phyloP scores from a whole-genome alignment of 2,797 vertebrate genomes.

The Harpagifer antarcticus region DNA sequence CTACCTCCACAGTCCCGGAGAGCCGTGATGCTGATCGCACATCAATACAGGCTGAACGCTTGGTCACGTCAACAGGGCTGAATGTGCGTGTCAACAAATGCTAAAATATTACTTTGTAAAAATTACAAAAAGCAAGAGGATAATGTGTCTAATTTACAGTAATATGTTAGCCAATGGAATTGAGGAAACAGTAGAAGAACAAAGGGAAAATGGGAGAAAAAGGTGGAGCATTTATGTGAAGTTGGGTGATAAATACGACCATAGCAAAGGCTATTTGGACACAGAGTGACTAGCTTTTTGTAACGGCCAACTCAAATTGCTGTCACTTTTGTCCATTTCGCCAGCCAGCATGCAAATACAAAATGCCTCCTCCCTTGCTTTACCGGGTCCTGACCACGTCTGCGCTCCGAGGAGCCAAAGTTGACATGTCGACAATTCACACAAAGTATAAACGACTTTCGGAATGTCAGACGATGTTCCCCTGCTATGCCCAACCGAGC shows the following conservation, averaged over 20 bases:
- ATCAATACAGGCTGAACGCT: conserved; percentile 33
- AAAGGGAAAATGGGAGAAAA: conserved; percentile 64
- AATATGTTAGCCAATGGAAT: conserved; percentile 20
- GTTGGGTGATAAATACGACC: conserved; percentile 28
- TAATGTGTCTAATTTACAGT: conserved; percentile 39
- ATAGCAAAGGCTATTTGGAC: conserved; percentile 25
- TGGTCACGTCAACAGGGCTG: conserved; percentile 37
- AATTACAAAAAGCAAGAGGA: conserved; percentile 19
- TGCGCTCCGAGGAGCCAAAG: conserved; percentile 81
- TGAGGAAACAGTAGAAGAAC: conserved; percentile 71
- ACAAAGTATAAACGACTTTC: conserved; percentile 78
- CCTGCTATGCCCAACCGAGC: conserved; percentile 46
- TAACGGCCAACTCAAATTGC: conserved; percentile 47
- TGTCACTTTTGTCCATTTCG: conserved; percentile 78
- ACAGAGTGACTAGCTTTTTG: conserved; percentile 31
- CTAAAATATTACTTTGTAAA: conserved; percentile 6
- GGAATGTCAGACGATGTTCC: conserved; percentile 69
- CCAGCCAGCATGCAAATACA: conserved; percentile 77
- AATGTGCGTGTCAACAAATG: conserved; percentile 30
- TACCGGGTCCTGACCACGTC: conserved; percentile 81
- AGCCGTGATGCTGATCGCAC: conserved; percentile 45
- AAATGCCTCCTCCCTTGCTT: conserved; percentile 82
- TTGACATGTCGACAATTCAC: conserved; percentile 84
- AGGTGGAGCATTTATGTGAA: conserved; percentile 63
- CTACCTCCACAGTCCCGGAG: conserved; percentile 54